Evolutionary conservation across 2,888 invertebrate genomes (phyloP), one percentile per base, ranked within the genome.

Genomic region (Portevinia maculata): DNA sequence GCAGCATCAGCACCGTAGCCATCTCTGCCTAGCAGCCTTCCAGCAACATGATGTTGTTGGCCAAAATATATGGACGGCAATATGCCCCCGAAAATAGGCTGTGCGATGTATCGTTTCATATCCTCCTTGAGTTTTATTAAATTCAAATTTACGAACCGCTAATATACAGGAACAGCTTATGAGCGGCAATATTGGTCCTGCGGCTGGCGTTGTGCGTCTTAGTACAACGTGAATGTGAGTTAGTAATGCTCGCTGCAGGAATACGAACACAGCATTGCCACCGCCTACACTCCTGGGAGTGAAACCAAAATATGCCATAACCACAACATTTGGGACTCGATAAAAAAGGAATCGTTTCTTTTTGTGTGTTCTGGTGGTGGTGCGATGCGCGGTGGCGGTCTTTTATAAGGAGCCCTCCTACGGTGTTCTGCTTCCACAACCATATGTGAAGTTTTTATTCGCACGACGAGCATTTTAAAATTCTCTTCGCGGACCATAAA

Each of bases 71-170:
- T 4, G 52, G 34, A 6, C 15, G 34, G 34, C 13, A 9, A 41
- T 37, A 5, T 9, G 50, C 65, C 8, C 39, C 59, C 30, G 19
- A 60, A 53, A 73, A 34, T 67, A 74, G 62, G 70, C 75, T 59
- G 64, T 59, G 46, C 83, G 48, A 78, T 57, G 67, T 83, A 78
- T 78, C 71, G 71, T 83, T 83, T 64, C 83, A 75, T 74, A 81
- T 81, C 57, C 60, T 60, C 67, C 65, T 78, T 73, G 78, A 73
- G 71, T 83, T 83, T 83, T 83, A 83, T 83, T 83, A 83, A 83
- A 83, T 78, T 83, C 83, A 83, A 83, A 83, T 83, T 83, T 83
- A 83, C 83, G 83, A 78, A 83, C 78, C 83, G 83, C 76, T 83
- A 83, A 83, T 73, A 83, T 62, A 83, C 78, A 60, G 46, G 24